Evolutionary conservation across 2,888 invertebrate genomes (phyloP), one percentile per base, ranked within the genome.

Genomic region (Archips xylosteana): DNA sequence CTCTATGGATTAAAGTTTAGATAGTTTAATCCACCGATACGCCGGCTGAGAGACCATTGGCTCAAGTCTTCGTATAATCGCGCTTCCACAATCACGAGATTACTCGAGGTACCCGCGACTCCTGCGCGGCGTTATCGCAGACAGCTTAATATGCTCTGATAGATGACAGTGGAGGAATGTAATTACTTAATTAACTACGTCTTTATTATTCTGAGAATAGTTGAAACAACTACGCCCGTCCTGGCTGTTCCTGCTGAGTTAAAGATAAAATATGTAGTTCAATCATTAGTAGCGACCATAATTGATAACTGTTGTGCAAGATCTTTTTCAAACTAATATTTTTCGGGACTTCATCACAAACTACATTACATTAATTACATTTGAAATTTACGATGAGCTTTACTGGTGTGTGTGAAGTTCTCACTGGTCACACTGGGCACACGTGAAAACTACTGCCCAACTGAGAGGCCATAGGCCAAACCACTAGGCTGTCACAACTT

Each of bases 81-180:
- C 47, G 47, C 47, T 12, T 4, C 13, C 1, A 9, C 45, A 9
- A 12, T 10, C 45, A n/a, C 49, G 49, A 49, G 49, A 49, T 49
- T n/a, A 1, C 49, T 49, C n/a, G 13, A n/a, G 10, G 32, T 54
- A 54, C 5, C 54, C 23, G 9, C 54, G 54, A 54, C 54, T 54
- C 54, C 54, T 54, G 54, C 54, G 54, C 54, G 23, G 54, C 54
- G 23, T 10, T 23, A 54, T 54, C 54, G 54, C 23, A 2, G 23
- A 54, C 54, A 9, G 54, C 54, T 54, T 54, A n/a, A n/a, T n/a
- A 54, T 23, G 54, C 12, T 54, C 32, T 57, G 57, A 57, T 57
- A 57, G 32, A 57, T 57, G 32, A 57, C 57, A 10, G 51, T 15
- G 32, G 32, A 57, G 32, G 57, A 57, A 23, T 57, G 57, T 57